Conservation (phyloP, 2,113 vertebrate species). For the Chaetodon auriga region DNA sequence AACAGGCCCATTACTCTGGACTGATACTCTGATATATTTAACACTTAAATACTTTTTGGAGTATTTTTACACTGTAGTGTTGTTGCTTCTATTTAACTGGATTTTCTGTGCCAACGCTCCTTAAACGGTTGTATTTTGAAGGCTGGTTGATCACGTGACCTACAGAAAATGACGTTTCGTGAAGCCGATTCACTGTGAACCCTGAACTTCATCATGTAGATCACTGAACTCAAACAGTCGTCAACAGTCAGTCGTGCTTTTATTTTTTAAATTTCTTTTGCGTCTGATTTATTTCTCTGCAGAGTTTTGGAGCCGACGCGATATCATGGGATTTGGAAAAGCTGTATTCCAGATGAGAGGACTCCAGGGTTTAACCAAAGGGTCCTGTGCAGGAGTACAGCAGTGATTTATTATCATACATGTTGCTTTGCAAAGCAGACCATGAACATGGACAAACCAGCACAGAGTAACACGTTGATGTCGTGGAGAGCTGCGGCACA, state of each 20-base stretch:
- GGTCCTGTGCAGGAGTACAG: conserved; percentile 39
- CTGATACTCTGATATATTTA: background rate
- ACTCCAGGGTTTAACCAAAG: conserved; percentile 22
- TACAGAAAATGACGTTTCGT: background rate
- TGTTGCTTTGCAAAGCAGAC: background rate
- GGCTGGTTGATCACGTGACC: background rate
- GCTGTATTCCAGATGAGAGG: conserved; percentile 16
- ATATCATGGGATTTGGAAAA: conserved; percentile 6
- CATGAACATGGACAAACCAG: background rate
- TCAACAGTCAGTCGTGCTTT: too few relatives aligned
- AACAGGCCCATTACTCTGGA: background rate
- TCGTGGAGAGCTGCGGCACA: conserved; percentile 1
- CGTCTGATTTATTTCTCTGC: background rate
- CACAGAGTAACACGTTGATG: background rate
- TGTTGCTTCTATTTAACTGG: background rate
- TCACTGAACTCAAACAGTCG: background rate
- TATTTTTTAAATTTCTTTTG: background rate
- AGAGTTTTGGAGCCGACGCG: background rate
- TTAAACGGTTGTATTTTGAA: background rate
- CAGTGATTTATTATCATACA: conserved; percentile 15
- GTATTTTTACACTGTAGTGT: background rate
- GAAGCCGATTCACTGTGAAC: background rate
- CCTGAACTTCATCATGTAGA: background rate
- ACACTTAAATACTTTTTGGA: background rate
- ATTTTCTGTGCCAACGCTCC: background rate